Evolutionary conservation across 2,797 vertebrate species (phyloP), one percentile per base, ranked within the genome.

Genomic region (Hybognathus amarus): DNA sequence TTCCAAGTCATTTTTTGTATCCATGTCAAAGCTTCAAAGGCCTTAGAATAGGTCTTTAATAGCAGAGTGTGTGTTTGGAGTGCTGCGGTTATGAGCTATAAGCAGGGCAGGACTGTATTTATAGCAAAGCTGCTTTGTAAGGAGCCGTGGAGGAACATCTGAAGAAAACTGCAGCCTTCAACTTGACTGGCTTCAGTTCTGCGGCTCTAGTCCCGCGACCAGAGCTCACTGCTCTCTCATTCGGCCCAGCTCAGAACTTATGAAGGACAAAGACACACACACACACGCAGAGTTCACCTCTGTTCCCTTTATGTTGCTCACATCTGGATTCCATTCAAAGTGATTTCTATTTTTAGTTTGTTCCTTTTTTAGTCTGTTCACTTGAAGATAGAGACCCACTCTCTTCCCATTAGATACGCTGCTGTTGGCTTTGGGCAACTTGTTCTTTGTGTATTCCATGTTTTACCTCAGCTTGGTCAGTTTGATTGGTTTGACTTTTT

Each of bases 41-140:
- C 61, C 80, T 85, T 84, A 92, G 94, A 95, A 95, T 95, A 95
- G 94, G 71, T 87, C 88, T 94, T 93, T 95, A 95, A 95, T 94
- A 93, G 94, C 91, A 93, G 93, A 92, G 91, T 92, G 90, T 91
- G 92, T 90, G 89, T 83, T 85, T 88, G 91, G 86, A 90, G 92
- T 88, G 87, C 75, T 56, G 91, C 38, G 93, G 94, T 94, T 93
- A 85, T 89, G 79, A 91, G 90, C 92, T 94, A 94, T 94, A 94
- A 93, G 93, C 89, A 91, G 93, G 88, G 90, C 85, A 90, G 88
- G 90, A 77, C 80, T 89, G 89, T 94, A 95, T 95, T 94, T 94
- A 92, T 94, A 95, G 88, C 77, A 81, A 84, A 79, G 73, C 84
- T 47, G 66, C 66, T 67, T 63, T 71, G 40, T 89, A 88, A 80